These are phyloP conservation scores for Popillia japonica DNA, from an alignment of 1,140 invertebrate species.

Conservation along the genomic window DNA sequence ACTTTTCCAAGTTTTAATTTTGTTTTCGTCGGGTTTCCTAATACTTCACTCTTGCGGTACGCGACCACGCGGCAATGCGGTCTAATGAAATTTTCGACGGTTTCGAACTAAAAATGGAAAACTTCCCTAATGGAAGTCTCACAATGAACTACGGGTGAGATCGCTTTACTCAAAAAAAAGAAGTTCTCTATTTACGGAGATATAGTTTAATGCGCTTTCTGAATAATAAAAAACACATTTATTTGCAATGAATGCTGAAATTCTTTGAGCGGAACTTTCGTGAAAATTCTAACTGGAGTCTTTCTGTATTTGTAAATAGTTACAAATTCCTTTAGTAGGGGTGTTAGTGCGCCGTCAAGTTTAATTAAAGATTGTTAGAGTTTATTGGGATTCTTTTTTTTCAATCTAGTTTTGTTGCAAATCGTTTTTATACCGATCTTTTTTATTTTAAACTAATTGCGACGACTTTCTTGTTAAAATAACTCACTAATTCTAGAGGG, in stretches of 20 bases:
- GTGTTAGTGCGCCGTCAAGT: too few relatives aligned
- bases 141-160: not conserved
- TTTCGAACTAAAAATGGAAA: constrained; percentile 22
- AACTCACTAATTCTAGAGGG: too few relatives aligned
- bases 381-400: too few relatives aligned
- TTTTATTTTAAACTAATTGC: too few relatives aligned
- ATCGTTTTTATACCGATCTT: too few relatives aligned
- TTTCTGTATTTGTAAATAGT: too few relatives aligned
- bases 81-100: constrained; percentile 31
- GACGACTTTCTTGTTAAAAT: too few relatives aligned
- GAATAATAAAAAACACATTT: not conserved
- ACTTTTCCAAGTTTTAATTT: constrained; percentile 7
- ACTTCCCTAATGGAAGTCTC: not conserved
- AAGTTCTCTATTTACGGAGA: not conserved
- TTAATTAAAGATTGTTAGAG: too few relatives aligned
- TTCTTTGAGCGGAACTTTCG: too few relatives aligned
- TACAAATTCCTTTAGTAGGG: too few relatives aligned
- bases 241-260: not conserved
- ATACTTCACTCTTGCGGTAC: not conserved
- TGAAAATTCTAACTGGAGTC: too few relatives aligned
- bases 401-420: too few relatives aligned
- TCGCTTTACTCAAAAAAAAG: not conserved
- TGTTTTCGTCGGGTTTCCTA: constrained; percentile 12
- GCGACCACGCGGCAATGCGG: not conserved
- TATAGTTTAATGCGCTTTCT: not conserved